Conservation (phyloP, 1,140 invertebrate species). For the Bombus consobrinus region DNA sequence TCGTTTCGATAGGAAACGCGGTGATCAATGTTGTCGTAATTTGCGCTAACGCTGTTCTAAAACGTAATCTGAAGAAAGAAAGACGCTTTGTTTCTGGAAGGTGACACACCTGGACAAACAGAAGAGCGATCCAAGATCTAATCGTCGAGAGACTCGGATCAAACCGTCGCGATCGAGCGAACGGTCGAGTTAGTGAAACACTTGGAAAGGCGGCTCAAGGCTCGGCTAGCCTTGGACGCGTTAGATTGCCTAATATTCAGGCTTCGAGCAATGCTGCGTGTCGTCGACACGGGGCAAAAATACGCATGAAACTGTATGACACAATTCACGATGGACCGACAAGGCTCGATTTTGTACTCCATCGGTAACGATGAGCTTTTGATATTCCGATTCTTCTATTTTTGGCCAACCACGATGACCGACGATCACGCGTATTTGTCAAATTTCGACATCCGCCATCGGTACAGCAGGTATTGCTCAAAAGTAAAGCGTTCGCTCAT, state of each 20-base stretch:
- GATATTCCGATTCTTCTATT: not conserved
- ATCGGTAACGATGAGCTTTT: not conserved
- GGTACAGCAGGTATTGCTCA: not conserved
- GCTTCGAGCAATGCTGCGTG: slow-evolving; percentile 66
- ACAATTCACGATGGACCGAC: slow-evolving; percentile 10
- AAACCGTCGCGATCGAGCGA: slow-evolving; percentile 59
- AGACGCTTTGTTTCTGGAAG: not conserved
- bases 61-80: not conserved
- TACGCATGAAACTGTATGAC: slow-evolving; percentile 67
- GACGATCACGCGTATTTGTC: not conserved
- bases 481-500: too few relatives aligned
- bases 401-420: not conserved
- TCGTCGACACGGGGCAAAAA: slow-evolving; percentile 61
- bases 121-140: slow-evolving; percentile 47
- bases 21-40: not conserved
- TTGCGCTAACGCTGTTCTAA: not conserved
- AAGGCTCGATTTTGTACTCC: not conserved
- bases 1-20: not conserved
- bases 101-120: slow-evolving; percentile 34
- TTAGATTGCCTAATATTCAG: slow-evolving; percentile 83
- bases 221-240: slow-evolving; percentile 82
- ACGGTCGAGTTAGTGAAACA: slow-evolving; percentile 77
- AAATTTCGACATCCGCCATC: not conserved
- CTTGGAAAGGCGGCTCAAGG: slow-evolving; percentile 82
- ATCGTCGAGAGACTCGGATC: slow-evolving; percentile 47